Evolutionary conservation across 2,888 invertebrate species (phyloP).

Genomic region (Dysmachus trigonus): DNA sequence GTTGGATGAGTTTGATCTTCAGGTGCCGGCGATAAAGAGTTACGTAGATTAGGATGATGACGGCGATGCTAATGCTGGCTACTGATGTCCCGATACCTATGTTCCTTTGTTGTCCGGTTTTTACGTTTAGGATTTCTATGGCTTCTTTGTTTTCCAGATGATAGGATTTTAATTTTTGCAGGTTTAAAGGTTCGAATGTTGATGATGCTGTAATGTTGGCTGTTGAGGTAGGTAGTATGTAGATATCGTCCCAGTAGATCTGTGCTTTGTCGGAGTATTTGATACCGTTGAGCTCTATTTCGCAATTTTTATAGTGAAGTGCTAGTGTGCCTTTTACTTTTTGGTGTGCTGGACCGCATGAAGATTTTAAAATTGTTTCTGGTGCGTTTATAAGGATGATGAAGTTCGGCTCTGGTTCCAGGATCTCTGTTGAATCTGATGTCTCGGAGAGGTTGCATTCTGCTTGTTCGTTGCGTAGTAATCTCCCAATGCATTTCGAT

Average conservation of each 20-base stretch:
- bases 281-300: neutral
- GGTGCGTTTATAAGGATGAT: too few species aligned
- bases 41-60: neutral
- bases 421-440: too few species aligned
- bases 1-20: too few species aligned
- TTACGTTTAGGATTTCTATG: neutral
- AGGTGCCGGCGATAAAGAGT: neutral
- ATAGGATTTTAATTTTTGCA: neutral
- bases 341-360: neutral
- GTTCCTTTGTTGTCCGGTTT: too few species aligned
- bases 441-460: too few species aligned
- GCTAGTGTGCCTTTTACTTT: neutral
- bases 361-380: slow-evolving; percentile 3
- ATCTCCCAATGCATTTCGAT: too few species aligned
- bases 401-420: too few species aligned
- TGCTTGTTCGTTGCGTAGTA: too few species aligned
- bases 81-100: too few species aligned
- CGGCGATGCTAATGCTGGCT: neutral
- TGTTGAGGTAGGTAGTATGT: neutral
- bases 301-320: neutral
- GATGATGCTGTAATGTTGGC: neutral
- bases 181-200: too few species aligned
- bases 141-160: neutral
- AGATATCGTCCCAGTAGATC: neutral
- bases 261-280: neutral